Base-by-base conservation (phyloP, 1,140 invertebrate genomes). In the Drosophila nikananu region DNA sequence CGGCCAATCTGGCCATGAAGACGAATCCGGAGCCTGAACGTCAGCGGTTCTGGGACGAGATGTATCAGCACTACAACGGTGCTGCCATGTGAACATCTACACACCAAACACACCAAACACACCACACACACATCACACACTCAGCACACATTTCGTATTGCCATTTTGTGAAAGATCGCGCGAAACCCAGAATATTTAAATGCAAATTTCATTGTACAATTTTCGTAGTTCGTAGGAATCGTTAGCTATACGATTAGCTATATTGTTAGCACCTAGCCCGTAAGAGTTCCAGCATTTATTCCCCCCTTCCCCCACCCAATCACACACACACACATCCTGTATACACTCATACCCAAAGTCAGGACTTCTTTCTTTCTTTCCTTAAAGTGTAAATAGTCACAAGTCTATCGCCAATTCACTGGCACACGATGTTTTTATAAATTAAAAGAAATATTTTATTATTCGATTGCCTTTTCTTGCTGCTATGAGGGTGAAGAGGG, bases 1-100 rank as follows among this genome's bases (percentile, higher is more conserved):
- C 93, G 4, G 91, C 92, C 23, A 93, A 94, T 35, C 93, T 95
- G 57, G 94, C 93, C 4, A 80, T 94, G 62, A 84, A 92, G 30
- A 87, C 86, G 9, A 94, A 94, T 77, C 95, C 94, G 0, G 94
- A 95, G 75, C 64, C 92, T 3, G 93, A 94, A 63, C 92, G 94
- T 44, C 93, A 95, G 19, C 92, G 89, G 5, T 95, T 95, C 81
- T 95, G 95, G 95, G 94, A 95, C 83, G 93, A 94, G 86, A 93
- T 95, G 32, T 95, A 95, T 82, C 93, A 94, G 48, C 94, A 94
- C 66, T 95, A 92, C 48, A 92, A 92, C 76, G 91, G 91, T 70
- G 83, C 78, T 58, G 89, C 89, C 54, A 92, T 92, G 91, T 92
- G 76, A 54, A 66, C 19, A 15, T 21, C 25, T 9, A 41, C 30